Evolutionary conservation across 2,113 vertebrate genomes (phyloP).

Genomic region (Sturnira hondurensis): DNA sequence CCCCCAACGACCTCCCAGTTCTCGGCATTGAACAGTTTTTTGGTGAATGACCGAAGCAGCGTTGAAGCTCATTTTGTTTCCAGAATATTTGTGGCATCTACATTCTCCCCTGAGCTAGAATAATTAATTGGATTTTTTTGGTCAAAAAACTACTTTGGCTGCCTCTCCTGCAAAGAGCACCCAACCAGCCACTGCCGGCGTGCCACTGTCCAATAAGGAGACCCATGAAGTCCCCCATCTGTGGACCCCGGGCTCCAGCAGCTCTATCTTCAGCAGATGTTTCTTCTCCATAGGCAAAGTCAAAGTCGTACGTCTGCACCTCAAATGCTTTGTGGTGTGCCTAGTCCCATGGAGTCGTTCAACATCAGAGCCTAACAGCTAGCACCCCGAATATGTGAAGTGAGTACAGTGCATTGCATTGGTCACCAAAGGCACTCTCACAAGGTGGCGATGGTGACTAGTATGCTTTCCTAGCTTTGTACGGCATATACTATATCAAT

Average conservation of each 20-base stretch:
- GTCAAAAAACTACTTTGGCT: not conserved
- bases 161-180: not conserved
- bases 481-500: not conserved
- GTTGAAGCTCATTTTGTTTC: not conserved
- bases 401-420: not conserved
- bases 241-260: too few relatives aligned
- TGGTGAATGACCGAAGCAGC: not conserved
- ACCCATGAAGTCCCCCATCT: not conserved
- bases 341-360: not conserved
- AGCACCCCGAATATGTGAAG: accelerated
- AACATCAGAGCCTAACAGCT: not conserved
- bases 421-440: not conserved
- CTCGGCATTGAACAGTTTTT: not conserved
- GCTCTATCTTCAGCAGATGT: not conserved
- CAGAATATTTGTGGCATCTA: not conserved
- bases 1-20: not conserved
- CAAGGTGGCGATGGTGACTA: accelerated
- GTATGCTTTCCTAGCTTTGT: not conserved
- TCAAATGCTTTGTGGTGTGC: not conserved
- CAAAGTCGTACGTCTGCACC: not conserved
- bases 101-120: not conserved
- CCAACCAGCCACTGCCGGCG: not conserved
- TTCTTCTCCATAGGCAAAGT: not conserved
- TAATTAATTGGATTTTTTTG: not conserved
- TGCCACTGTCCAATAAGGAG: too few relatives aligned